Evolutionary conservation across 2,888 invertebrate genomes (phyloP), one percentile per base, ranked within the genome.

Genomic region (Mellilla xanthometata): DNA sequence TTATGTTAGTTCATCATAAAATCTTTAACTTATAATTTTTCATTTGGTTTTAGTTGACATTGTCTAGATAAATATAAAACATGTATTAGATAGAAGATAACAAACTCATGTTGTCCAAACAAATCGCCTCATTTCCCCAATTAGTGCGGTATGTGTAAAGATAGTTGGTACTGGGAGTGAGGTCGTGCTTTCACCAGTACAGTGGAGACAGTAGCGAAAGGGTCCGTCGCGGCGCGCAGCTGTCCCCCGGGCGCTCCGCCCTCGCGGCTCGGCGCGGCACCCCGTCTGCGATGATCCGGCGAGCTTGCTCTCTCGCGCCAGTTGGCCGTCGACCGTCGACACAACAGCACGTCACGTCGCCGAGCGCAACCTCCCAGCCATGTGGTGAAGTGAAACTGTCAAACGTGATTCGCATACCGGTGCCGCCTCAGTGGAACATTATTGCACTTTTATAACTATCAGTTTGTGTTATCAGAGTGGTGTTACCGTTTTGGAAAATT

Each of bases 361-460:
- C 63, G 66, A 65, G 71, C 76, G 75, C 70, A 72, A 77, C 71
- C 66, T 60, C 56, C 61, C 71, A 83, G 81, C 85, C 88, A 88
- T 89, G 89, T 81, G 89, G 85, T 88, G 87, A 88, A 85, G 87
- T 87, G 86, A 83, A 87, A 83, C 87, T 86, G 87, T 87, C 88
- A 88, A 84, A 84, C 84, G 88, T 84, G 82, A 81, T 80, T 79
- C 77, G 75, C 73, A 80, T 72, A 81, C 74, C 72, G 75, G 74
- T 80, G 77, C 72, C 68, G 63, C 68, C 68, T 68, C 45, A 55
- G 58, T 58, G 58, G 53, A 58, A 54, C 60, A 74, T 76, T 81
- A 74, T 77, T 81, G 75, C 65, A 79, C 71, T 62, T 59, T 65
- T 68, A 64, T 62, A 62, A 66, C 65, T 80, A 44, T 41, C 36